A percentile compares a stretch with the other conserved stretches of the same genome.
These are phyloP conservation scores for Drosophila mimetica DNA, from an alignment of 2,888 invertebrate species.

Conservation along the genomic window DNA sequence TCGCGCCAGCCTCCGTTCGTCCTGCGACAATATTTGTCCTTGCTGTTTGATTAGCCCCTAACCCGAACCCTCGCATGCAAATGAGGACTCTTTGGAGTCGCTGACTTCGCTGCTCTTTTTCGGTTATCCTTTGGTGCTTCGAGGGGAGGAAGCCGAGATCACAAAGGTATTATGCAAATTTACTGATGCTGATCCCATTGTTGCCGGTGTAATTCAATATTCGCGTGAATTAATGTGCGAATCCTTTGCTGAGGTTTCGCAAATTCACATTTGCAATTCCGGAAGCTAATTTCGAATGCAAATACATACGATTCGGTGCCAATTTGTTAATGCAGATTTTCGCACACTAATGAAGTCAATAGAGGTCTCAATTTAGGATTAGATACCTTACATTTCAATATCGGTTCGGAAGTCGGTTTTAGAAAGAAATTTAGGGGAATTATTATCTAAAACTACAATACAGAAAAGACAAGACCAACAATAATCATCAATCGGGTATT, in stretches of 20 bases:
- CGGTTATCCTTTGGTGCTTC: constrained; percentile 59
- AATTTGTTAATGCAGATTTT: constrained; percentile 39
- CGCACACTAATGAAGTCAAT: constrained; percentile 22
- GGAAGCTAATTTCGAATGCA: constrained; percentile 31
- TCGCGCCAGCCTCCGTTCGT: constrained; percentile 44
- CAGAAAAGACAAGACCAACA: no score
- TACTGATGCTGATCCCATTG: constrained; percentile 51
- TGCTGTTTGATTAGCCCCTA: constrained; percentile 63
- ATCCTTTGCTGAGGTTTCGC: constrained; percentile 34
- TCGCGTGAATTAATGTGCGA: constrained; percentile 68
- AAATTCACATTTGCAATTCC: constrained; percentile 18
- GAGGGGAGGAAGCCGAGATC: constrained; percentile 35
- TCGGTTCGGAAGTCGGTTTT: not conserved
- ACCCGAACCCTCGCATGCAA: constrained; percentile 46
- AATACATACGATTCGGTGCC: constrained; percentile 29
- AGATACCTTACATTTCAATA: not conserved
- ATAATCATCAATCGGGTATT: no score
- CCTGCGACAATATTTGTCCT: constrained; percentile 54
- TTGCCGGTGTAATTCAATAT: constrained; percentile 73
- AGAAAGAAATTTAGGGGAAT: no score
- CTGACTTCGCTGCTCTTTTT: constrained; percentile 53
- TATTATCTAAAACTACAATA: no score
- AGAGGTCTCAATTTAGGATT: constrained; percentile 10
- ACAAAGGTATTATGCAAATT: constrained; percentile 74
- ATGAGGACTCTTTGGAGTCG: constrained; percentile 41